Base-by-base conservation (phyloP, 2,113 vertebrate species). In the Myrmophylax atrothorax region DNA sequence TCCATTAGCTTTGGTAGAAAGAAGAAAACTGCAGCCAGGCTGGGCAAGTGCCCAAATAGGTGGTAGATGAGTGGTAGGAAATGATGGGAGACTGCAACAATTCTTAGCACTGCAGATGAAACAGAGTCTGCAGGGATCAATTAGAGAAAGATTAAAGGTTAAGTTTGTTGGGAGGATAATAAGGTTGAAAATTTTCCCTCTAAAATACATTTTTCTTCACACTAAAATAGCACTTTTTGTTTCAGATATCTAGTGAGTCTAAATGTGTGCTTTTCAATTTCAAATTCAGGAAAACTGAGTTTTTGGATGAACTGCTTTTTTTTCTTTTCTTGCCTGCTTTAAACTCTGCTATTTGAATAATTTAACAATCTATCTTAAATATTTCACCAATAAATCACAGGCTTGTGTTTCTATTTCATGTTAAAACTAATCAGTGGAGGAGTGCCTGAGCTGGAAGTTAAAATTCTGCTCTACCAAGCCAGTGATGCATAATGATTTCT, bases 371-470 rank as follows among this genome's bases (percentile, higher is more conserved):
- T 85, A 52, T 92, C 92, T 86, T 94, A 95, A 95, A 94, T 96
- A 94, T 94, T 96, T 96, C 87, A 97, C 91, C 75, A 95, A 91
- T 95, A 97, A 96, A 96, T 93, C 93, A 94, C 64, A 94, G 58
- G 17, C 40, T 80, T 83, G 75, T 90, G 37, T 93, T 94, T 90
- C 93, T 90, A 72, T 90, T 93, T 94, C 76, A 72, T 84, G 82
- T 95, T 95, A 86, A 83, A 95, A 81, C 64, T 92, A 90, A 96
- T 93, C 88, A 96, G 79, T 26, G 20, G 42, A 64, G 40, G 59
- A 95, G 88, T 80, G 81, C 22, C 81, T 94, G 84, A 93, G 78
- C 55, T 85, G 33, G 23, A 96, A 93, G 73, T 96, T 88, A 95
- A 93, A 96, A 96, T 94, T 93, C 83, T 93, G 40, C 56, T 94